Conservation (phyloP, 2,113 vertebrate species). For the Elachura formosa region DNA sequence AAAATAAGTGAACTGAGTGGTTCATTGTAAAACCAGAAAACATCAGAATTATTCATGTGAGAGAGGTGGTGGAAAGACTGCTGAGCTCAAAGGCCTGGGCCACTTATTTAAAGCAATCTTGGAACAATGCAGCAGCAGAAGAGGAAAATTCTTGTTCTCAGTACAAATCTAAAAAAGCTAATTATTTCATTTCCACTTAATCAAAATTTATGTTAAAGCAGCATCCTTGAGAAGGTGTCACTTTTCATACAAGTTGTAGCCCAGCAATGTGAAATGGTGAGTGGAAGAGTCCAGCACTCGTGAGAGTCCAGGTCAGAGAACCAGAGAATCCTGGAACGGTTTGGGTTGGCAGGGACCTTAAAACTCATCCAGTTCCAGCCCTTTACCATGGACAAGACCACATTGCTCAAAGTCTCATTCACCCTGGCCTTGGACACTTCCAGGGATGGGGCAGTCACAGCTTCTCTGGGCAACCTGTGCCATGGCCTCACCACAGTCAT, state of each 20-base stretch:
- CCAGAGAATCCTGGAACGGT: neutral
- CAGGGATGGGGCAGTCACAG: neutral
- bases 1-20: neutral
- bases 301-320: neutral
- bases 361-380: neutral
- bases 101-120: neutral
- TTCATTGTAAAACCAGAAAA: neutral
- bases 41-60: neutral
- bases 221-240: neutral
- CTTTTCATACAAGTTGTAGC: neutral
- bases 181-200: neutral
- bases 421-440: neutral
- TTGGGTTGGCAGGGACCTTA: neutral
- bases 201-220: neutral
- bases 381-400: neutral
- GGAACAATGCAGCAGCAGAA: neutral
- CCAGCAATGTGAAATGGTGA: rapidly evolving
- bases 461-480: neutral
- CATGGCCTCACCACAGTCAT: neutral
- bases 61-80: neutral
- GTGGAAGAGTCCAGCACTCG: neutral
- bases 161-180: neutral
- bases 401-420: neutral
- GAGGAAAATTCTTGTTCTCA: neutral
- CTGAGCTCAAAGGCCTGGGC: neutral